A percentile compares a stretch with the other conserved stretches of the same genome.
Evolutionary conservation across 92 coral and sea anemone genomes (phyloP).

Genomic region (Phenganax marumi): DNA sequence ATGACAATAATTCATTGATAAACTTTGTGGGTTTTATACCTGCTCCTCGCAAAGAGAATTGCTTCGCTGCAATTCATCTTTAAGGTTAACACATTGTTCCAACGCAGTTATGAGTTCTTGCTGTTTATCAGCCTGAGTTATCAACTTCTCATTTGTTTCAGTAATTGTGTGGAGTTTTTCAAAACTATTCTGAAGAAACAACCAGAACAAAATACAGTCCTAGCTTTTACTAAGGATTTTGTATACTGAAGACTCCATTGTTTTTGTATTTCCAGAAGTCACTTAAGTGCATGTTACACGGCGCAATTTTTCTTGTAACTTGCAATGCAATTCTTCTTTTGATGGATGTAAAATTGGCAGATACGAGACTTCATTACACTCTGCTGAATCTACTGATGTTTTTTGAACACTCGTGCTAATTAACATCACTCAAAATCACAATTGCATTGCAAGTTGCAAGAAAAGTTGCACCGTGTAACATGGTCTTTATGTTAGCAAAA

Average conservation of each 20-base stretch:
- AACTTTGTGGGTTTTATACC: conserved; percentile 10
- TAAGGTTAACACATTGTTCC: conserved; percentile 80
- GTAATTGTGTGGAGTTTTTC: conserved; percentile 92
- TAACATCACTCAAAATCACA: too few relatives aligned
- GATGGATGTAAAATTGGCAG: too few relatives aligned
- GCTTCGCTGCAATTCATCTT: conserved; percentile 76
- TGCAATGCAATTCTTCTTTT: too few relatives aligned
- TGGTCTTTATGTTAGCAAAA: not conserved
- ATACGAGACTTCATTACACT: too few relatives aligned
- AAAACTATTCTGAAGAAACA: conserved; percentile 62
- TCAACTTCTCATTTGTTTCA: conserved; percentile 78
- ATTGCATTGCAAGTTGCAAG: too few relatives aligned
- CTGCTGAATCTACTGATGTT: too few relatives aligned
- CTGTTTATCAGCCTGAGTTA: conserved; percentile 81
- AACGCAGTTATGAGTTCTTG: conserved; percentile 75
- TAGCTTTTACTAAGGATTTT: not conserved
- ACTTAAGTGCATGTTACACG: too few relatives aligned
- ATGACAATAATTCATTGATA: not conserved
- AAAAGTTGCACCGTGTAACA: too few relatives aligned
- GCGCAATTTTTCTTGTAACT: too few relatives aligned
- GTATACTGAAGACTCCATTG: not conserved
- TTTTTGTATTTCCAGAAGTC: too few relatives aligned
- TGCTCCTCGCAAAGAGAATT: conserved; percentile 71
- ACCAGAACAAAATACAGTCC: too few relatives aligned
- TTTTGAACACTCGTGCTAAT: too few relatives aligned